Evolutionary conservation across 2,113 vertebrate genomes (phyloP), one percentile per base, ranked within the genome.

Genomic region (Chrysemys picta): DNA sequence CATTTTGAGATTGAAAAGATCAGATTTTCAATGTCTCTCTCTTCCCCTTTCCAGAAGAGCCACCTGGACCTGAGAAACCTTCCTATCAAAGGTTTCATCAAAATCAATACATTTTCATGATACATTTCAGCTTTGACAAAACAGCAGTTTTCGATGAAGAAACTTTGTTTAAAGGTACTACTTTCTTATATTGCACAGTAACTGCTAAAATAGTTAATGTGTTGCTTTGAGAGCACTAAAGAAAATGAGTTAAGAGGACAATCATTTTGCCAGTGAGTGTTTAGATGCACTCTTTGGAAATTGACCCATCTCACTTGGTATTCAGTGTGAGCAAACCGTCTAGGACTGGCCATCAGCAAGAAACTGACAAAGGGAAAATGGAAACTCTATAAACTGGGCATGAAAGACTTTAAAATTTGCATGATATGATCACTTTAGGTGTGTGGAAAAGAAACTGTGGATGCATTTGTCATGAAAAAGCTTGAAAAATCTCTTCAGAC

Each of bases 1-100:
- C 1, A 1, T 0, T 29, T 49, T 31, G 5, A 83, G 8, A 11
- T 29, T 1, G 10, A 45, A 76, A 24, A 21, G 5, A 27, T 45
- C 75, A 72, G n/a, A 38, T 45, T 76, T 76, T 45, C 42, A 76
- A 47, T 27, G 24, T 45, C 24, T 47, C 6, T 47, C 8, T 27
- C 3, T 12, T n/a, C 5, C 29, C 1, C 54, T 72, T 6, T 0
- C 0, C 24, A 52, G 42, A 76, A 83, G 8, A 79, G 1, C 10
- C 6, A 49, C 2, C 1, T 49, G 6, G 4, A 0, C 8, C 13
- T 54, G 2, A 0, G 2, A 2, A 4, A 52, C 38, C 1, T 0
- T 10, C 38, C 49, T 6, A 62, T 0, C 5, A 11, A 79, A 6
- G 62, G 27, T 17, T 84, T 69, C 3, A 45, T 56, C 47, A 38